These are phyloP conservation scores for Diaphora mendica DNA, from an alignment of 2,888 invertebrate species.

Conservation along the genomic window DNA sequence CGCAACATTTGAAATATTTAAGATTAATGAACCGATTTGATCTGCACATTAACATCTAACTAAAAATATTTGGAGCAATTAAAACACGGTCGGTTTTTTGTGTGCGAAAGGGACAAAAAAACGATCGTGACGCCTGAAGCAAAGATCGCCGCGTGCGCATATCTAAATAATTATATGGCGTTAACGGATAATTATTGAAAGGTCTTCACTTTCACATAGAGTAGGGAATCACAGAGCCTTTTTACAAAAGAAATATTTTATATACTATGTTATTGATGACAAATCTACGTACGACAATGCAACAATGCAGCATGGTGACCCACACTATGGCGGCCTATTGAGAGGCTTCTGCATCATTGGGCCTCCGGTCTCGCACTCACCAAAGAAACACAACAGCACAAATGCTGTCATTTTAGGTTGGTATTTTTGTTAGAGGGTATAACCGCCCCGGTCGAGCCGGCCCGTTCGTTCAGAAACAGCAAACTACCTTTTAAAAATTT, in stretches of 20 bases:
- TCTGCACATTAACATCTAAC: constrained; percentile 51
- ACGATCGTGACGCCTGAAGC: constrained; percentile 67
- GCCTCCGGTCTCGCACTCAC: too few species aligned
- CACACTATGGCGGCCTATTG: too few species aligned
- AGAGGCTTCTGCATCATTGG: too few species aligned
- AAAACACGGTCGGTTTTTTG: constrained; percentile 67
- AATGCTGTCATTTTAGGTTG: too few species aligned
- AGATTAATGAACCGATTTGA: constrained; percentile 49
- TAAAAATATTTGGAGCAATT: constrained; percentile 74
- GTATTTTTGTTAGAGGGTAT: too few species aligned
- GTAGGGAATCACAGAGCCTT: constrained; percentile 44
- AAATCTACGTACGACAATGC: too few species aligned
- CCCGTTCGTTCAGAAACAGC: too few species aligned
- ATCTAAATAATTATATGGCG: constrained; percentile 83
- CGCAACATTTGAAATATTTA: constrained; percentile 14
- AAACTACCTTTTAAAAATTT: too few species aligned
- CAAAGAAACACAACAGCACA: too few species aligned
- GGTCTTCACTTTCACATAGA: constrained; percentile 69
- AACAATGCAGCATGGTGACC: too few species aligned
- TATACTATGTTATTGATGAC: too few species aligned
- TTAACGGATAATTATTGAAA: constrained; percentile 82
- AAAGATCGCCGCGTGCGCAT: constrained; percentile 73
- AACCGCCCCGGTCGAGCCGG: too few species aligned
- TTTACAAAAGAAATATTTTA: not conserved
- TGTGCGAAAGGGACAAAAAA: constrained; percentile 55